Base-by-base conservation (phyloP, 2,113 vertebrate genomes). In the Caranx melampygus region DNA sequence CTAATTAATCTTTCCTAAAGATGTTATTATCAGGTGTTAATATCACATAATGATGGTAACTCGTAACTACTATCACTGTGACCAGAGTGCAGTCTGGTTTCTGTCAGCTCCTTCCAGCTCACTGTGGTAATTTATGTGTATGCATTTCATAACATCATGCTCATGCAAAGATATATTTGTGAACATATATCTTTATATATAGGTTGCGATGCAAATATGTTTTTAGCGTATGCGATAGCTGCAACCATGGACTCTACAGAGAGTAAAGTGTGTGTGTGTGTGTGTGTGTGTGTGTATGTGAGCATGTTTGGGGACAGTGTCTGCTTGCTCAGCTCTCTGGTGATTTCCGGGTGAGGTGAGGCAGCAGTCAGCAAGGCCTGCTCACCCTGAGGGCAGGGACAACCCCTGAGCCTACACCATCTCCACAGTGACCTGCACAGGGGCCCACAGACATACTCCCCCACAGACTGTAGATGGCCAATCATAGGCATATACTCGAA, bases 361-460 rank as follows among this genome's bases (percentile, higher is more conserved):
- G 77, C 77, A 54, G 63, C 6, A 3, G 64, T 80, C 85, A 81
- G 58, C 62, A 42, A 72, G 60, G 73, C 83, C 85, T 55, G 42
- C 57, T 73, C 37, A 58, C 69, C 82, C 73, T 3, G 33, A 89
- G 77, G 82, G 45, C 49, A 68, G 55, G 9, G 49, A 82, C 4
- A 33, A 81, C 54, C 47, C 52, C 70, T 72, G 69, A 72, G 57
- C 34, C 58, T 45, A 62, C 34, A 40, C 9, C 31, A 47, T 47
- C 47, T 44, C 45, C 4, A 4, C 14, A 44, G 0, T 1, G 44
- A 7, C 26, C 61, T 37, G 44, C 64, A 60, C 52, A 54, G 40
- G 31, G 31, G 33, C 2, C 70, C n/a, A 1, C 6, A 20, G 1
- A 7, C 9, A 3, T 4, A 12, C 3, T 3, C 1, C 3, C 44